Evolutionary conservation across 2,888 invertebrate genomes (phyloP), one percentile per base, ranked within the genome.

Genomic region (Dichetophora obliterata): DNA sequence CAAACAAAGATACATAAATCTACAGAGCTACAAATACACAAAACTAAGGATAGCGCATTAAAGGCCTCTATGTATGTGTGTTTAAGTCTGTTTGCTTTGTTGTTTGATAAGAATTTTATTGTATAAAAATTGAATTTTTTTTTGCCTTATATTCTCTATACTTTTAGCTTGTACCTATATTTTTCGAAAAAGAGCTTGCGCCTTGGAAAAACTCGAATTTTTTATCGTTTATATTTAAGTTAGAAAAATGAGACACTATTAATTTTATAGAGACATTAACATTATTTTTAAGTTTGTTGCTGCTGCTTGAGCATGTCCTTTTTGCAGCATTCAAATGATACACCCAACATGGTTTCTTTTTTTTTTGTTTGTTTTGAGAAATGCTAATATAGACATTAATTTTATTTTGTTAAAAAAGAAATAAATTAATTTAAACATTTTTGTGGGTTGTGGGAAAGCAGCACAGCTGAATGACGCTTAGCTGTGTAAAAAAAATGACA

Each of bases 201-300:
- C 22, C 61, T 37, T 31, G 37, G 50, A 75, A 19, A 66, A 37
- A 63, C 75, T 34, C 71, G 77, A 79, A 81, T 80, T 75, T 66
- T 78, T 77, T 76, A 74, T 76, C 76, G 79, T 81, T 79, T 80
- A 80, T 81, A 81, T 85, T 74, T 87, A 87, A 87, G 87, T 86
- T 85, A 85, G 86, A 87, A 87, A 87, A 86, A 87, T 87, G 83
- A 83, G 83, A 77, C 78, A 83, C 86, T 85, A 87, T 87, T 87
- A 87, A 87, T 87, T 86, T 86, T 83, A 84, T 85, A 86, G 86
- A 86, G 86, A 86, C 86, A 86, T 86, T 86, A 86, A 78, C 73
- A 81, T 79, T 78, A 79, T 80, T 80, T 80, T 79, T 78, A 81
- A 76, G 75, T 80, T 73, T 52, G 43, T 48, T 69, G 16, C 63